Percentiles rank a stretch among this genome's conserved stretches.
Conservation (phyloP, 2,888 invertebrate species). For the Protonemura montana region DNA sequence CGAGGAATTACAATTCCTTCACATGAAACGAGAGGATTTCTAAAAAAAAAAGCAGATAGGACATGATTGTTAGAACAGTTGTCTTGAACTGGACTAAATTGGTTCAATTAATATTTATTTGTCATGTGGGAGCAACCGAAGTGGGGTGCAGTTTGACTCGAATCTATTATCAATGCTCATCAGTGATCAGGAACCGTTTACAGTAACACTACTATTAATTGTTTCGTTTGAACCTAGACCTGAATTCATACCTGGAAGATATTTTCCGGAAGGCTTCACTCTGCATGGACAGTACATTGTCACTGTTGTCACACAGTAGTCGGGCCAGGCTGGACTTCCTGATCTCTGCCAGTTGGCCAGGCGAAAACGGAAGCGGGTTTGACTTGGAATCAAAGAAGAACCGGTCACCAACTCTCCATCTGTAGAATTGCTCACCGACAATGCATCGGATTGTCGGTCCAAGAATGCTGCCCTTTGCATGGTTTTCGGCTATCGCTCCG, state of each 20-base stretch:
- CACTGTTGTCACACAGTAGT: conserved; percentile 81
- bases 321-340: conserved; percentile 80
- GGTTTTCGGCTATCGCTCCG: conserved; percentile 55
- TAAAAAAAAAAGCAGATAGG: conserved; percentile 54
- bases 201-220: neutral
- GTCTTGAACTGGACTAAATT: neutral
- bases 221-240: neutral
- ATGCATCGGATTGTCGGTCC: conserved; percentile 42
- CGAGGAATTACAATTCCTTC: conserved; percentile 58
- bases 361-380: conserved; percentile 33
- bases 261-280: conserved; percentile 52
- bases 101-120: neutral
- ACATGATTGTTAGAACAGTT: neutral
- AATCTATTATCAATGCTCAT: too few species aligned
- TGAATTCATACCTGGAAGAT: neutral
- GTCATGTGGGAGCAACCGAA: too few species aligned
- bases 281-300: conserved; percentile 72
- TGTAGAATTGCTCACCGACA: conserved; percentile 41
- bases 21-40: conserved; percentile 66
- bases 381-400: conserved; percentile 37
- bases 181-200: too few species aligned
- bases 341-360: conserved; percentile 74
- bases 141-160: too few species aligned
- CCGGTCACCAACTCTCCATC: conserved; percentile 43
- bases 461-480: conserved; percentile 8